Evolutionary conservation across 2,888 invertebrate species (phyloP).

Genomic region (Callyntrura sp.): DNA sequence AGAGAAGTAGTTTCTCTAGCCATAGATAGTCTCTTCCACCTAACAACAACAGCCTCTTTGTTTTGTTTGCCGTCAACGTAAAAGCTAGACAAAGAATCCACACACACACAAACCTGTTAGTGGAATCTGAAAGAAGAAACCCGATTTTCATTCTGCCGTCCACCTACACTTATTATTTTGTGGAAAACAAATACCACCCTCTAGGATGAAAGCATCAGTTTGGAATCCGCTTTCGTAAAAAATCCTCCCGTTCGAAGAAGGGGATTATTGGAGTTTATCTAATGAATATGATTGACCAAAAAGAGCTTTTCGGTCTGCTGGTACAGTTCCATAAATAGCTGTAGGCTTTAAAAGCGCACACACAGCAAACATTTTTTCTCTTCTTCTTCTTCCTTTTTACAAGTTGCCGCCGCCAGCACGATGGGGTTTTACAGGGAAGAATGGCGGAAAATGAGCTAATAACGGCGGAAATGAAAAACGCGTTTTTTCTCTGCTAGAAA

Average conservation of each 20-base stretch:
- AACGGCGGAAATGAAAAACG: constrained; percentile 17
- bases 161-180: constrained; percentile 26
- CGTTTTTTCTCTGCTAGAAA: not conserved
- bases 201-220: not conserved
- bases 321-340: not conserved
- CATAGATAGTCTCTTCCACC: not conserved
- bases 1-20: not conserved
- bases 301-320: not conserved
- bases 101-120: too few relatives aligned
- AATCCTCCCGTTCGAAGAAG: not conserved
- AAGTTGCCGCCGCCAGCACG: not conserved
- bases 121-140: constrained; percentile 23
- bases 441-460: constrained; percentile 25
- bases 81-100: too few relatives aligned
- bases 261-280: constrained; percentile 36
- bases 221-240: not conserved
- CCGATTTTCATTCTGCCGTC: constrained; percentile 8
- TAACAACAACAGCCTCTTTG: not conserved
- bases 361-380: too few relatives aligned
- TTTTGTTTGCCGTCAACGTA: too few relatives aligned
- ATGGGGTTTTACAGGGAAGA: not conserved
- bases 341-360: not conserved
- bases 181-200: not conserved
- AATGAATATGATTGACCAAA: constrained; percentile 40
- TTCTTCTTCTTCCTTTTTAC: not conserved